phyloP scores from a whole-genome alignment of 2,888 invertebrate genomes.

The Nephrotoma guestfalica region DNA sequence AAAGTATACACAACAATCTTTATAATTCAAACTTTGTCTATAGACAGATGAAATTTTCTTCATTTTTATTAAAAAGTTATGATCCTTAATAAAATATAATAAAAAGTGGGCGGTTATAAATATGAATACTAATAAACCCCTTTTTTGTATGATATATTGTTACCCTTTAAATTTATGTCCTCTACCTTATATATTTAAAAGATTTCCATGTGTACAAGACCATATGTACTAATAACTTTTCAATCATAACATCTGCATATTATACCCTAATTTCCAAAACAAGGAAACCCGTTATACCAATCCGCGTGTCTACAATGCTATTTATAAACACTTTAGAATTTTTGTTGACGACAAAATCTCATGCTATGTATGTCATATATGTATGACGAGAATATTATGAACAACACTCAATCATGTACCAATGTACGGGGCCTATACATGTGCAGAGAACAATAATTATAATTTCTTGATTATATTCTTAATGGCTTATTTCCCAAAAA shows the following conservation, averaged over 20 bases:
- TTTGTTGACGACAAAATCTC: not conserved
- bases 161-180: not conserved
- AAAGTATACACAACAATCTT: not conserved
- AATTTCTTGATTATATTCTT: not conserved
- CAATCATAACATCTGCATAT: not conserved
- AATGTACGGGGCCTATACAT: not conserved
- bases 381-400: not conserved
- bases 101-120: not conserved
- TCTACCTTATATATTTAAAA: not conserved
- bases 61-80: not conserved
- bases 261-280: not conserved
- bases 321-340: not conserved
- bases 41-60: not conserved
- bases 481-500: not conserved
- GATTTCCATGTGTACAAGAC: not conserved
- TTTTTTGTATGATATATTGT: not conserved
- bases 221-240: not conserved
- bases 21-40: not conserved
- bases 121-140: not conserved
- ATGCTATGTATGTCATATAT: not conserved
- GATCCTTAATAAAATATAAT: not conserved
- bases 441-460: not conserved
- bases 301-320: not conserved
- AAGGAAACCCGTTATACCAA: not conserved
- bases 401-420: not conserved